Evolutionary conservation across 53 echinoderm and acorn worm genomes (phyloP).

Genomic region (Crossaster papposus): DNA sequence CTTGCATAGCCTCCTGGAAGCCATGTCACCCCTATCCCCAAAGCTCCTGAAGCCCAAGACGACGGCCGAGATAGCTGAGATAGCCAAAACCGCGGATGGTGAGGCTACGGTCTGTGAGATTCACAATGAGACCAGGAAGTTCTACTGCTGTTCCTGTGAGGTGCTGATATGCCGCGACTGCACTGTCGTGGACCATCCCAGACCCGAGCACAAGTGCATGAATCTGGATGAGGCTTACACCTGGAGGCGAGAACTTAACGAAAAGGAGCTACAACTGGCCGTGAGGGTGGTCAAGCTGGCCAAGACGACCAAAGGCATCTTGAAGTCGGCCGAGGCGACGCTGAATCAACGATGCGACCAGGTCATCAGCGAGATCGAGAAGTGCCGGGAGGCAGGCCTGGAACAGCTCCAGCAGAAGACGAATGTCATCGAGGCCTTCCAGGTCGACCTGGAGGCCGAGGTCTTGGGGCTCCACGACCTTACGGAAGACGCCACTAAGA

Average conservation of each 20-base stretch:
- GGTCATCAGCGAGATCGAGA: slow-evolving; percentile 42
- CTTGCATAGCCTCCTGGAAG: slow-evolving; percentile 40
- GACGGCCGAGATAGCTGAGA: not conserved
- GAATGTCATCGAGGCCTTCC: slow-evolving; percentile 1
- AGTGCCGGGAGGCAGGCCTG: slow-evolving; percentile 14
- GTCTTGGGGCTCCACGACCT: slow-evolving; percentile 16
- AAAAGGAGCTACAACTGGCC: slow-evolving; percentile 32
- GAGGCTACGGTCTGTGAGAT: slow-evolving; percentile 32
- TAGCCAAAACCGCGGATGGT: slow-evolving; percentile 11
- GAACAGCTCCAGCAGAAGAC: slow-evolving; percentile 17
- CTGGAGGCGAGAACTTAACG: slow-evolving; percentile 41
- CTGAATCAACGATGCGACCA: slow-evolving; percentile 49
- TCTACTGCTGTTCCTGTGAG: slow-evolving; percentile 53
- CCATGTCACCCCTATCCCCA: not conserved
- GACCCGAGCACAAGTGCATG: slow-evolving; percentile 58
- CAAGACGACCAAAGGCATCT: not conserved
- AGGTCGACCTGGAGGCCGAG: slow-evolving; percentile 7
- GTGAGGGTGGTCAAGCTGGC: slow-evolving; percentile 22
- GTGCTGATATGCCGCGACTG: slow-evolving; percentile 62
- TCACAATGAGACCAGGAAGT: slow-evolving; percentile 48
- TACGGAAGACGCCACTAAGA: slow-evolving; percentile 37
- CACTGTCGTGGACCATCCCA: slow-evolving; percentile 62
- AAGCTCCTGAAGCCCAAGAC: not conserved
- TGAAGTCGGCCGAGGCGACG: slow-evolving; percentile 17
- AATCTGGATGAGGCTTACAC: slow-evolving; percentile 57